These are phyloP conservation scores for Oxycera nigricornis DNA, from an alignment of 2,888 invertebrate species.

Conservation along the genomic window DNA sequence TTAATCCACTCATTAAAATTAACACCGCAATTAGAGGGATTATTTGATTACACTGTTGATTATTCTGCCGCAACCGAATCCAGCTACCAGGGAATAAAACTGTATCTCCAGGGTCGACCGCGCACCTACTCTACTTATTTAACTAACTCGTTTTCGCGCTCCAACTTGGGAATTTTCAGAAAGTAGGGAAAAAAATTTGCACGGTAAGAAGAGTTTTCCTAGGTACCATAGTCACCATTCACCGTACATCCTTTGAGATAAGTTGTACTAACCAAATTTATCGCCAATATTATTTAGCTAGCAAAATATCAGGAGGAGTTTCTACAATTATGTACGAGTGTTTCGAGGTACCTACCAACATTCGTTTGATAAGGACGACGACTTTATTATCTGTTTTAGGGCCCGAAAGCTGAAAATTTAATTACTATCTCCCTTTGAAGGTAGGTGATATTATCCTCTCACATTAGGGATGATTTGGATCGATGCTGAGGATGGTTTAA, in stretches of 20 bases:
- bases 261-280: constrained; percentile 33
- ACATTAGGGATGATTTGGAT: not conserved
- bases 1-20: constrained; percentile 50
- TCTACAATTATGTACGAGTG: not conserved
- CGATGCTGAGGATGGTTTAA: not conserved
- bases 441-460: constrained; percentile 21
- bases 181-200: no score
- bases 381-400: constrained; percentile 30
- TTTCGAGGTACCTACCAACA: not conserved
- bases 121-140: no score
- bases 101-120: not conserved
- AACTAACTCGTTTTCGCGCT: no score
- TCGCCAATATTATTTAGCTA: constrained; percentile 34
- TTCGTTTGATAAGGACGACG: not conserved
- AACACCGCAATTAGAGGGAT: constrained; percentile 53
- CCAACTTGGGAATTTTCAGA: no score
- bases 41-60: constrained; percentile 52
- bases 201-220: no score
- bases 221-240: no score
- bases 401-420: constrained; percentile 24
- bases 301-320: constrained; percentile 9
- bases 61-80: constrained; percentile 38
- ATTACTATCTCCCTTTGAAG: constrained; percentile 11
- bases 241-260: constrained; percentile 27
- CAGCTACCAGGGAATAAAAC: constrained; percentile 21